These are phyloP conservation scores for Trididemnum clinides DNA, from an alignment of 23 tunicate genomes.

Conservation along the genomic window DNA sequence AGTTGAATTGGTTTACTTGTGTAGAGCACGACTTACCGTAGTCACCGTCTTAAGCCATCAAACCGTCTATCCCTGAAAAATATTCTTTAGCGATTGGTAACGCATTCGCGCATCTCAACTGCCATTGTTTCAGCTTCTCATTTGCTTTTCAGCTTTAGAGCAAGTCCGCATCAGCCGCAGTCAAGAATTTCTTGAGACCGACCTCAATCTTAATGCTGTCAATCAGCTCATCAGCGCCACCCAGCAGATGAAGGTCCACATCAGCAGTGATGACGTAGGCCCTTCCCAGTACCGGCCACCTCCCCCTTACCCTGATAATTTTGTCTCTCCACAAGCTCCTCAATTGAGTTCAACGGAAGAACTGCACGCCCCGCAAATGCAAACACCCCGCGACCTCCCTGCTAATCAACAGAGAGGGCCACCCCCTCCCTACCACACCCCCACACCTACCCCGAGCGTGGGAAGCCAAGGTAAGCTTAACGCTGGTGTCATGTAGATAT, in stretches of 20 bases:
- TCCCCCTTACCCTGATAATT: conserved; percentile 46
- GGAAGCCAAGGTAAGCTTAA: conserved; percentile 21
- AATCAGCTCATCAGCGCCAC: conserved; percentile 10
- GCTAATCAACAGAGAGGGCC: conserved; percentile 13
- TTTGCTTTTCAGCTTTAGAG: conserved; percentile 16
- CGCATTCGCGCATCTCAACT: neutral
- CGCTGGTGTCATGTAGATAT: no score
- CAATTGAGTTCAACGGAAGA: neutral
- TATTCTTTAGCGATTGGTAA: no score
- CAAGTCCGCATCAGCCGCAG: conserved; percentile 47
- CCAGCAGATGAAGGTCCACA: conserved; percentile 25
- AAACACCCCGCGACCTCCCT: neutral
- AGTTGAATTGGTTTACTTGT: no score
- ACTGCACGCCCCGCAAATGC: neutral
- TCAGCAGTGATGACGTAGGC: neutral
- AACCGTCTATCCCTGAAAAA: no score
- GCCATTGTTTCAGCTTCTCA: neutral
- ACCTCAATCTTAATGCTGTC: neutral
- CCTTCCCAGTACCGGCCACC: conserved; percentile 21
- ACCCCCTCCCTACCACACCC: conserved; percentile 42
- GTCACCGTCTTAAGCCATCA: no score
- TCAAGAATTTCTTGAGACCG: conserved; percentile 35
- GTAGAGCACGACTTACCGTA: no score
- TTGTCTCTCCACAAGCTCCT: neutral
- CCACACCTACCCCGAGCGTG: conserved; percentile 27